phyloP scores from a whole-genome alignment of 2,797 vertebrate genomes.

The Platyrinchus mystaceus region DNA sequence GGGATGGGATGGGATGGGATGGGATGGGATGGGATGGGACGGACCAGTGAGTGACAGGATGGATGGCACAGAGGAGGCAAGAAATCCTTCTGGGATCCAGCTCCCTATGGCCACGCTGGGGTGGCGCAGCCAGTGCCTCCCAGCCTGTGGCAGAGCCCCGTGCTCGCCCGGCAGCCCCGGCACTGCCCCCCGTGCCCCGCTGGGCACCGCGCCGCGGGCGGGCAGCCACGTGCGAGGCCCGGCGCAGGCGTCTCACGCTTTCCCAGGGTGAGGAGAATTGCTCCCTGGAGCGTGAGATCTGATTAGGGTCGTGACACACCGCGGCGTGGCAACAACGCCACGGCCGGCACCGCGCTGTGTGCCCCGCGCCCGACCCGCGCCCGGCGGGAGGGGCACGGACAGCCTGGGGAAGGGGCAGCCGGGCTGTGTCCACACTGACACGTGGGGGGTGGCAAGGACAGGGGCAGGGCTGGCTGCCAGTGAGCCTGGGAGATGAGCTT shows the following conservation, averaged over 20 bases:
- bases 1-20: too few species aligned
- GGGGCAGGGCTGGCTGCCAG: background rate
- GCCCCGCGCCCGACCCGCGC: rapidly evolving
- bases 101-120: background rate
- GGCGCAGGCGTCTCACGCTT: background rate
- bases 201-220: rapidly evolving
- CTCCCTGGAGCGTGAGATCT: conserved; percentile 47
- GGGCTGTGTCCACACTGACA: background rate
- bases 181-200: background rate
- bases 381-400: background rate
- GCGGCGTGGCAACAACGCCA: background rate
- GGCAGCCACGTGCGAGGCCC: background rate
- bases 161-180: rapidly evolving
- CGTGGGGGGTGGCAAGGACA: rapidly evolving
- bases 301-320: conserved; percentile 41
- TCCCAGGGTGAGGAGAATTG: background rate
- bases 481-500: rapidly evolving
- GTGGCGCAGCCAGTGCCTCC: background rate
- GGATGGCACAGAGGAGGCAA: background rate
- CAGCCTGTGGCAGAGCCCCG: rapidly evolving
- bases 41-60: background rate
- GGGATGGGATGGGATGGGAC: too few species aligned
- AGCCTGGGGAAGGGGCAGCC: background rate
- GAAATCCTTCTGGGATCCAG: background rate
- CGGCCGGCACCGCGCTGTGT: rapidly evolving